These are phyloP conservation scores for Elaeidobius kamerunicus DNA, from an alignment of 2,888 invertebrate species.

Conservation along the genomic window DNA sequence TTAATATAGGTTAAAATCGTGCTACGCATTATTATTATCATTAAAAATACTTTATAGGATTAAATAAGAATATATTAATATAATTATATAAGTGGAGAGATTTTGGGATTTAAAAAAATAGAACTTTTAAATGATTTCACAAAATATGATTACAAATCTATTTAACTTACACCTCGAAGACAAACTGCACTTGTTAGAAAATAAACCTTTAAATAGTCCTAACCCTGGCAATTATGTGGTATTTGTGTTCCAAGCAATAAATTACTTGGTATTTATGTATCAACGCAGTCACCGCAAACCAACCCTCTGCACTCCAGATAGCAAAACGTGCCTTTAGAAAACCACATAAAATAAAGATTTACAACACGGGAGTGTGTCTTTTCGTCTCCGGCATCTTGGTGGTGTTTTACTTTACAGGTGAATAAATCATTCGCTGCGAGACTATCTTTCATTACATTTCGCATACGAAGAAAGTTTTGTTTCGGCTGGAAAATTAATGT, in stretches of 20 bases:
- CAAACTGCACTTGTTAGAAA: too few species aligned
- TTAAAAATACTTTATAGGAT: too few species aligned
- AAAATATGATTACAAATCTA: too few species aligned
- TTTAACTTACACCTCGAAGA: too few species aligned
- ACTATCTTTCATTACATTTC: too few species aligned
- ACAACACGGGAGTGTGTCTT: not conserved
- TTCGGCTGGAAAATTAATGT: too few species aligned
- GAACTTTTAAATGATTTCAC: too few species aligned
- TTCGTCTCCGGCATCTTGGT: not conserved
- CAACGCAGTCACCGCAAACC: slow-evolving; percentile 9
- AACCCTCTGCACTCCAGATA: not conserved
- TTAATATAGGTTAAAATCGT: not conserved
- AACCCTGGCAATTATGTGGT: slow-evolving; percentile 11
- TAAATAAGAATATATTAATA: too few species aligned
- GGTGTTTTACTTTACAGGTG: not conserved
- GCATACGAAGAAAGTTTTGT: too few species aligned
- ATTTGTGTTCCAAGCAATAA: slow-evolving; percentile 7
- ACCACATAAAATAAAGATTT: slow-evolving; percentile 9
- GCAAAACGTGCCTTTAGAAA: slow-evolving; percentile 5
- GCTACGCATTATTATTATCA: too few species aligned
- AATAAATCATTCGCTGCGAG: not conserved
- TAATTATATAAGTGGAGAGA: too few species aligned
- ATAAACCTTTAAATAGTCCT: slow-evolving; percentile 6
- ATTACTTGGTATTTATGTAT: slow-evolving; percentile 13
- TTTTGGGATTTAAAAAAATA: too few species aligned